phyloP scores from a whole-genome alignment of 2,888 invertebrate genomes.

The Conus canariensis region DNA sequence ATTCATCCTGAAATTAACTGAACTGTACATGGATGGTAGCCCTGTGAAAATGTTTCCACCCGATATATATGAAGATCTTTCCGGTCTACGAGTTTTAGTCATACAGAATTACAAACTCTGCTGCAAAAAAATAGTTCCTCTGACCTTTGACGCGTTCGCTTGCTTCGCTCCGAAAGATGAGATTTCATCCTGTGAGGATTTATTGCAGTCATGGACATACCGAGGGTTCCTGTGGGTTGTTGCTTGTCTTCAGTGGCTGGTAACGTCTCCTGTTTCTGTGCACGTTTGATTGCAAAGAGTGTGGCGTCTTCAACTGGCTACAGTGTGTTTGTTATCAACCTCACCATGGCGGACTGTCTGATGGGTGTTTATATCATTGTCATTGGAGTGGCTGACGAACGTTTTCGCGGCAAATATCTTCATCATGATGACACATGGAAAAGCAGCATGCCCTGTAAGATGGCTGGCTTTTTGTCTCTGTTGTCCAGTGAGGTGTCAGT shows the following conservation, averaged over 20 bases:
- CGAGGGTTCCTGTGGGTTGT: not conserved
- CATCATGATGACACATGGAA: constrained; percentile 60
- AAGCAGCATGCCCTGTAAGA: constrained; percentile 53
- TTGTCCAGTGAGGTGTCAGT: constrained; percentile 83
- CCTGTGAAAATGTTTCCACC: not conserved
- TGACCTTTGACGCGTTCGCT: not conserved
- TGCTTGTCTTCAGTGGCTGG: not conserved
- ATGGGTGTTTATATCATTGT: constrained; percentile 62
- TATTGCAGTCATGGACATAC: not conserved
- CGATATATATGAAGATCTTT: not conserved
- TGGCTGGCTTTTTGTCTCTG: constrained; percentile 60
- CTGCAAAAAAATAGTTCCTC: not conserved
- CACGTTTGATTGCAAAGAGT: not conserved
- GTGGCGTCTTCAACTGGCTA: constrained; percentile 17
- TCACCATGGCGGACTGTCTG: constrained; percentile 48
- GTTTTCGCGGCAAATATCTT: constrained; percentile 58
- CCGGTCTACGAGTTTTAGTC: not conserved
- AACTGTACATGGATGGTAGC: not conserved
- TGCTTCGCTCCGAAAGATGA: not conserved
- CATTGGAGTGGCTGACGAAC: constrained; percentile 57
- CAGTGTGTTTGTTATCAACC: constrained; percentile 43
- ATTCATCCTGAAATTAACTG: not conserved
- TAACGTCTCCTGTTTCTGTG: not conserved
- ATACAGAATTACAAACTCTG: not conserved
- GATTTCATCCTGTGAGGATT: not conserved